Percentiles rank a stretch among this genome's conserved stretches.
phyloP scores from a whole-genome alignment of 2,113 vertebrate genomes.

The Alethe castanea region DNA sequence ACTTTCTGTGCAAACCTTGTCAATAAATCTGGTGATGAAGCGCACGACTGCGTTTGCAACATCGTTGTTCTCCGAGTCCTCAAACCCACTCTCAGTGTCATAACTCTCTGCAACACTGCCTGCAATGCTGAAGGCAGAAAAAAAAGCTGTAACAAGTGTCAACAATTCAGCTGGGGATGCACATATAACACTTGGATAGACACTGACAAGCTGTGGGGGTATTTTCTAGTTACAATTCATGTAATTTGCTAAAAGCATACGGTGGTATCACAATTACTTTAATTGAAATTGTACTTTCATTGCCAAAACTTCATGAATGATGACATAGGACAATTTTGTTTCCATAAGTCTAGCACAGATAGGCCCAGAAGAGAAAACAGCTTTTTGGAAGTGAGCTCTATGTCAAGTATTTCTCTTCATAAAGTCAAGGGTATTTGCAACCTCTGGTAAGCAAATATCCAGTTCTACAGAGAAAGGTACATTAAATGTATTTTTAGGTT shows the following conservation, averaged over 20 bases:
- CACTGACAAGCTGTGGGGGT: accelerated
- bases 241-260: not conserved
- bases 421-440: not conserved
- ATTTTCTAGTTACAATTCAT: not conserved
- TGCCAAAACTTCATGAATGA: not conserved
- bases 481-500: not conserved
- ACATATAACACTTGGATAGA: not conserved
- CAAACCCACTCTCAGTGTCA: constrained; percentile 96
- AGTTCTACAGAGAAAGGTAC: not conserved
- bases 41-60: constrained; percentile 90
- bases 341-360: not conserved
- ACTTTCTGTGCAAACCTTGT: constrained; percentile 98
- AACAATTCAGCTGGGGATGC: not conserved
- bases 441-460: not conserved
- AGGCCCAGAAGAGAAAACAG: not conserved
- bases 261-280: not conserved
- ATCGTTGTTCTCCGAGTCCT: constrained; percentile 94
- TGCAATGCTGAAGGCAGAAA: constrained; percentile 82
- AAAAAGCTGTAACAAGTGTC: not conserved
- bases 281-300: not conserved
- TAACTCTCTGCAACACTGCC: constrained; percentile 97
- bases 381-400: not conserved
- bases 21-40: constrained; percentile 94
- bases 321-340: not conserved
- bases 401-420: not conserved